Base-by-base conservation (phyloP, 2,888 invertebrate species). In the Plemyria rubiginata region DNA sequence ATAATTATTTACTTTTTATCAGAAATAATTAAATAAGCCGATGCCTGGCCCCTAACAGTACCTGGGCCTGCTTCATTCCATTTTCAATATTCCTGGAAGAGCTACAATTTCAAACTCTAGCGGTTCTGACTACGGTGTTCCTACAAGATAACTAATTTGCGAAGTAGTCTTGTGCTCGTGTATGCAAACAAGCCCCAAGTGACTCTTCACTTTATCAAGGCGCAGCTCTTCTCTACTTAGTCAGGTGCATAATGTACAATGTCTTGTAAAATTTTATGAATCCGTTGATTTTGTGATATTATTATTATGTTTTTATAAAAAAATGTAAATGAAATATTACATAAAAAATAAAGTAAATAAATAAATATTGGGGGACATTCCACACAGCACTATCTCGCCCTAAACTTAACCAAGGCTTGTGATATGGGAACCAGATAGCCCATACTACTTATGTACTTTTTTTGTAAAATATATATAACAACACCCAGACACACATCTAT, bases 111-210 rank as follows among this genome's bases (percentile, higher is more conserved):
- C 40, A 56, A 49, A 29, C n/a, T 49, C 13, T 4, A 41, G 38
- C 32, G 36, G n/a, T 28, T 38, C 28, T n/a, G 8, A 49, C 68
- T 70, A 70, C n/a, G 69, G 46, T 55, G 54, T 54, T 51, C 43
- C 48, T 67, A 71, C 68, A 71, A 73, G 71, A 76, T 70, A 70
- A 74, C 72, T 76, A 77, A 78, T 77, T 77, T 74, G 73, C 62
- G 66, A 70, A 71, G 70, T 72, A 76, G 65, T 72, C 68, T 70
- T 65, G 65, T 68, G 75, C 79, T 62, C 62, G 50, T 65, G 70
- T 77, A 78, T 77, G 78, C 79, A 78, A 83, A 85, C 78, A 81
- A 80, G 77, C 74, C 77, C 74, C 75, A 66, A 84, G 81, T 78
- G 81, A 72, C 81, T 79, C 80, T 80, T 79, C 75, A 74, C 76